These are phyloP conservation scores for Oscheius sp. DNA, from an alignment of 2,888 invertebrate genomes.

Conservation along the genomic window DNA sequence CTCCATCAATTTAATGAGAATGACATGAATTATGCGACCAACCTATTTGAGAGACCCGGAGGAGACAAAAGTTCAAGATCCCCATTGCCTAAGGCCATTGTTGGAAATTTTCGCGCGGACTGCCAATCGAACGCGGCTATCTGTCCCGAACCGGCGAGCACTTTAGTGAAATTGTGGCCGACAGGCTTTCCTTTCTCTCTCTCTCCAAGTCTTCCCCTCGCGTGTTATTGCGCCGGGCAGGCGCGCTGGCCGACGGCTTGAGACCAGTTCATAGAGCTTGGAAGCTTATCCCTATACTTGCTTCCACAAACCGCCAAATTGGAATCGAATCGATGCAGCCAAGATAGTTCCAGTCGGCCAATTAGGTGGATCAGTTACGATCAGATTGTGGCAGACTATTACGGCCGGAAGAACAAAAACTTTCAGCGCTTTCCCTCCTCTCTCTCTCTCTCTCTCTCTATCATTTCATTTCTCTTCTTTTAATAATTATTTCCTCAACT, in stretches of 20 bases:
- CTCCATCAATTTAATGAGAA: neutral
- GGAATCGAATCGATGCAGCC: slow-evolving; percentile 25
- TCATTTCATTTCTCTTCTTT: no score
- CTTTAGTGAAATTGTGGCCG: neutral
- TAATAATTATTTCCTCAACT: no score
- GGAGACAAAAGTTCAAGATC: neutral
- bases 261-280: slow-evolving; percentile 18
- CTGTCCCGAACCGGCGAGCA: slow-evolving; percentile 12
- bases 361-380: neutral
- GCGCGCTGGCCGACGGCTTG: slow-evolving; percentile 2
- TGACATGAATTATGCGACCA: neutral
- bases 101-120: neutral
- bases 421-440: no score
- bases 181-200: slow-evolving; percentile 15
- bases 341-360: neutral
- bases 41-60: neutral
- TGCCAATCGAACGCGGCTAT: neutral
- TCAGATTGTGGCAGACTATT: no score
- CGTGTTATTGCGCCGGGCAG: slow-evolving; percentile 19
- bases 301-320: slow-evolving; percentile 5
- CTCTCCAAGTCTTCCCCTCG: neutral
- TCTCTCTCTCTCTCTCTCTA: no score
- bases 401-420: no score
- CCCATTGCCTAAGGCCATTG: neutral
- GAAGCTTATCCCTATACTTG: slow-evolving; percentile 21